These are phyloP conservation scores for Anoplius nigerrimus DNA, from an alignment of 2,888 invertebrate species.

Conservation along the genomic window DNA sequence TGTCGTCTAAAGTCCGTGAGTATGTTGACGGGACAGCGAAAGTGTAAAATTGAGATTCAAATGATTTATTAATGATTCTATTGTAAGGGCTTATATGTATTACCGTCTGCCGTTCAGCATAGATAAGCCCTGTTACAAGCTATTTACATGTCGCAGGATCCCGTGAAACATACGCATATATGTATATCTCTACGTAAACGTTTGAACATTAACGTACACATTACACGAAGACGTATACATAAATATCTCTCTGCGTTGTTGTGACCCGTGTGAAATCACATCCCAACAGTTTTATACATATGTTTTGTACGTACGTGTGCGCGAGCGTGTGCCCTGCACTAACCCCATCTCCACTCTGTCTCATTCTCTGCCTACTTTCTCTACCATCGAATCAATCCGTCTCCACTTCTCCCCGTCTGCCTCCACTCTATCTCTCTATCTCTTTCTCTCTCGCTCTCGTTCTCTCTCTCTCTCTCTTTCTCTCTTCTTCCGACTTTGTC, in stretches of 20 bases:
- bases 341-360: constrained; percentile 23
- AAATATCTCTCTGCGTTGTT: constrained; percentile 81
- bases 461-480: constrained; percentile 7
- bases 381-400: not conserved
- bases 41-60: not conserved
- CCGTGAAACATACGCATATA: constrained; percentile 27
- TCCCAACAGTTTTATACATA: constrained; percentile 75
- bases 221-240: constrained; percentile 55
- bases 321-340: constrained; percentile 73
- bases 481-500: constrained; percentile 15
- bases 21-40: not conserved
- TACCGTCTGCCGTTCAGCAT: too few relatives aligned
- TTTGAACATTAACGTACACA: constrained; percentile 34
- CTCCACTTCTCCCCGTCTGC: not conserved
- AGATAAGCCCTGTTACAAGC: too few relatives aligned
- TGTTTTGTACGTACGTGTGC: constrained; percentile 74
- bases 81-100: too few relatives aligned
- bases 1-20: not conserved
- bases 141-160: too few relatives aligned
- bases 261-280: constrained; percentile 86
- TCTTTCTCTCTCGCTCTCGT: constrained; percentile 9
- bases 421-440: constrained; percentile 10
- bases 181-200: constrained; percentile 26
- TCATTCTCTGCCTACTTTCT: not conserved
- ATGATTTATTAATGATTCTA: too few relatives aligned